A percentile compares a stretch with the other conserved stretches of the same genome.
Conservation (phyloP, 2,888 invertebrate species). For the Molanna angustata region DNA sequence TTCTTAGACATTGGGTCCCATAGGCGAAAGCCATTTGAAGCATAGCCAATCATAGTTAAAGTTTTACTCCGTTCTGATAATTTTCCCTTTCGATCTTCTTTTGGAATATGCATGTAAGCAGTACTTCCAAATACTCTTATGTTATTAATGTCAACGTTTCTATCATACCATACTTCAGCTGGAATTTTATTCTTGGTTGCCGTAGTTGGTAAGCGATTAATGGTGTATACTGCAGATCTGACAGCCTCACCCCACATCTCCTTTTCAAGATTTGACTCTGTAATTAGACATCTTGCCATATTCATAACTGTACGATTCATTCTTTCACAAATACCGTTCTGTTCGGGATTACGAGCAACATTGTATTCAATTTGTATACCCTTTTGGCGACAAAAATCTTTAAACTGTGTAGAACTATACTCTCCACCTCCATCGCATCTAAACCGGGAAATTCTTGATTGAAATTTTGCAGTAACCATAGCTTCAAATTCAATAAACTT, state of each 20-base stretch:
- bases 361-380: neutral
- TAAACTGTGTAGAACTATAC: neutral
- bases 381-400: neutral
- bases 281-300: neutral
- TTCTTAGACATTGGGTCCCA: neutral
- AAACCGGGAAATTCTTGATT: no score
- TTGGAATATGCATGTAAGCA: neutral
- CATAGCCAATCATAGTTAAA: slow-evolving; percentile 1
- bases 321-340: neutral
- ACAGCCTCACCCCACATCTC: slow-evolving; percentile 2
- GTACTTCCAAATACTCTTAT: neutral
- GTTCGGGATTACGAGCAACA: neutral
- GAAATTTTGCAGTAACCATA: no score
- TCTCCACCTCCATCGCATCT: neutral
- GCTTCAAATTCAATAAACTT: no score
- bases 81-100: neutral
- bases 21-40: neutral
- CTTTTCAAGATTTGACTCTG: neutral
- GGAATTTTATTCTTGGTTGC: neutral
- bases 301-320: neutral
- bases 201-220: neutral
- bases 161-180: neutral
- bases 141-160: neutral
- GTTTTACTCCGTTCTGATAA: neutral
- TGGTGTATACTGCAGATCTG: neutral